phyloP scores from a whole-genome alignment of 92 coral and sea anemone species.

The Heteractis magnifica region DNA sequence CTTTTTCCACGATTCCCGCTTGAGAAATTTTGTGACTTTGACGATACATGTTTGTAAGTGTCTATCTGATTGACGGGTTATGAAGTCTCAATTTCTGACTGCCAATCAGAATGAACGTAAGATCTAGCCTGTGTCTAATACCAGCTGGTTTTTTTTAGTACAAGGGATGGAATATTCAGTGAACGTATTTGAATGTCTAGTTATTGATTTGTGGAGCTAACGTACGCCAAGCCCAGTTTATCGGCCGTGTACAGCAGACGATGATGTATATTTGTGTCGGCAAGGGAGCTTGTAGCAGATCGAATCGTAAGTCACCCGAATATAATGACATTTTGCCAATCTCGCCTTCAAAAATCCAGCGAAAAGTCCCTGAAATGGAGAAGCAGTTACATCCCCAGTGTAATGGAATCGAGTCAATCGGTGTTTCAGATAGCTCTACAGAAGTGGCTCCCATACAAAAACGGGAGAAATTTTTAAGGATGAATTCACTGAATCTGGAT shows the following conservation, averaged over 20 bases:
- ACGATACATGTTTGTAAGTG: neutral
- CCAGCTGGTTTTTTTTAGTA: constrained; percentile 25
- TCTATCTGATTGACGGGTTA: constrained; percentile 15
- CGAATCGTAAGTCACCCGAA: constrained; percentile 77
- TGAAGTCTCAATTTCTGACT: constrained; percentile 17
- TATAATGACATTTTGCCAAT: constrained; percentile 77
- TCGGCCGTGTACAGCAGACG: neutral
- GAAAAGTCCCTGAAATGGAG: constrained; percentile 40
- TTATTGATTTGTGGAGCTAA: neutral
- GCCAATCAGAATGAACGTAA: constrained; percentile 25
- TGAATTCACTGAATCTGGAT: constrained; percentile 59
- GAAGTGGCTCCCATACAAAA: constrained; percentile 4
- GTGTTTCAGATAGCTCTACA: constrained; percentile 38
- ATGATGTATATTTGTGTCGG: constrained; percentile 87
- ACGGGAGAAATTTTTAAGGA: constrained; percentile 12
- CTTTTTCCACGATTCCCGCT: constrained; percentile 8
- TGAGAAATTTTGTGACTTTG: constrained; percentile 8
- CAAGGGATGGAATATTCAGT: constrained; percentile 14
- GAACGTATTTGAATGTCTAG: neutral
- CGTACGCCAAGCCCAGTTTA: neutral
- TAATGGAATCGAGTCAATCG: constrained; percentile 33
- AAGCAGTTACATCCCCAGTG: constrained; percentile 32
- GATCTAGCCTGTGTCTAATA: neutral
- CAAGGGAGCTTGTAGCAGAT: constrained; percentile 64
- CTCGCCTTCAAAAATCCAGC: constrained; percentile 63